Conservation (phyloP, 2,797 vertebrate species). For the Huso huso region DNA sequence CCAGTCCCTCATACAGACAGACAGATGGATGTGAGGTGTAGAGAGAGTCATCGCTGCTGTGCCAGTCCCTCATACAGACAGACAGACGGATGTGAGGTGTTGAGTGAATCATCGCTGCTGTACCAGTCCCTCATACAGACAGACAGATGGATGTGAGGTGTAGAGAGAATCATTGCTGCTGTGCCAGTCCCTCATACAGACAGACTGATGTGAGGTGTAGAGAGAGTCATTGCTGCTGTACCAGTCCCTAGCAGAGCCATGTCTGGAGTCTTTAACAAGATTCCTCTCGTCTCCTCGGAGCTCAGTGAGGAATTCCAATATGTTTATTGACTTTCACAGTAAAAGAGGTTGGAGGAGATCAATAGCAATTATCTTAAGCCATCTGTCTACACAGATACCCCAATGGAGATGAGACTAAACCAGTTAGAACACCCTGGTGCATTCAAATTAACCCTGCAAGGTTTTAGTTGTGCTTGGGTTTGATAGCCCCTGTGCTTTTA, state of each 20-base stretch:
- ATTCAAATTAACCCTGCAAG: background rate
- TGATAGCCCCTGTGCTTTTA: background rate
- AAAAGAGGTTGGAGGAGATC: background rate
- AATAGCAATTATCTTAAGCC: background rate
- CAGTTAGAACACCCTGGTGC: no score
- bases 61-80: no score
- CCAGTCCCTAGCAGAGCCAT: slow-evolving; percentile 44
- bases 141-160: no score
- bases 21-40: slow-evolving; percentile 28
- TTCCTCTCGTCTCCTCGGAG: slow-evolving; percentile 13
- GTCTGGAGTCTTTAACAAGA: slow-evolving; percentile 45
- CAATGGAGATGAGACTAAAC: no score
- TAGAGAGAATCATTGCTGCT: no score
- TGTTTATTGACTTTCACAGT: background rate
- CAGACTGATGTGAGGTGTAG: no score
- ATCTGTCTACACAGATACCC: background rate
- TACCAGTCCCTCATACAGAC: no score
- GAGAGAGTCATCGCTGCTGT: no score
- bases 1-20: slow-evolving; percentile 9
- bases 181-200: no score
- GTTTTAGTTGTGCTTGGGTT: background rate
- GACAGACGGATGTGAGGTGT: no score
- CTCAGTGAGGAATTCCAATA: background rate
- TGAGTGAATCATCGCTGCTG: no score
- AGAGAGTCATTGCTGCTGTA: slow-evolving; percentile 27